A percentile compares a stretch with the other conserved stretches of the same genome.
Conservation (phyloP, 2,113 vertebrate genomes). For the Bettongia penicillata region DNA sequence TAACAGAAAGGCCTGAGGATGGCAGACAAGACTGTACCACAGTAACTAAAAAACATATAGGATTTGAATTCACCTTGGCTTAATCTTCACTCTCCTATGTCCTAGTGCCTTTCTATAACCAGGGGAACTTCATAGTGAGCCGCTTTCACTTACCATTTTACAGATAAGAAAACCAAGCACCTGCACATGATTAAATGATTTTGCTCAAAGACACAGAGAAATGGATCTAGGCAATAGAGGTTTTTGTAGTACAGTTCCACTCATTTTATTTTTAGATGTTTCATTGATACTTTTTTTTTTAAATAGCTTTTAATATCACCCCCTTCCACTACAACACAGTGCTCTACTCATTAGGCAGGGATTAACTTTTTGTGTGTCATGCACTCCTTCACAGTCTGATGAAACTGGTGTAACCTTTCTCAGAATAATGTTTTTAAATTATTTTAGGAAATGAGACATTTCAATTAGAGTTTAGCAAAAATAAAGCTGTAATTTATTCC, state of each 20-base stretch:
- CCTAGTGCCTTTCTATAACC: neutral
- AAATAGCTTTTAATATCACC: neutral
- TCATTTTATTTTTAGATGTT: neutral
- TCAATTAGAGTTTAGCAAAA: neutral
- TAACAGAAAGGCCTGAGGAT: neutral
- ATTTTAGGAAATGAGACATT: neutral
- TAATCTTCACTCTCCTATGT: neutral
- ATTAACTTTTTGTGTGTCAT: neutral
- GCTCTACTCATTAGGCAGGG: neutral
- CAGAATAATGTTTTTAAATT: neutral
- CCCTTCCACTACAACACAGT: neutral
- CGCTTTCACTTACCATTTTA: slow-evolving; percentile 6
- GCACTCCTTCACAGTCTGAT: neutral
- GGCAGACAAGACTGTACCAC: neutral
- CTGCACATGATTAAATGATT: neutral
- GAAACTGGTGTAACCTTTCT: neutral
- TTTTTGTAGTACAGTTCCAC: neutral
- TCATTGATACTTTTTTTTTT: neutral
- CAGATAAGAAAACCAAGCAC: neutral
- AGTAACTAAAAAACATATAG: neutral
- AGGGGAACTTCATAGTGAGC: neutral
- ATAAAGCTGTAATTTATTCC: neutral
- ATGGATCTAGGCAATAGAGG: neutral
- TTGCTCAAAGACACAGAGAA: neutral
- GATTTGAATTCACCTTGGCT: neutral